Base-by-base conservation (phyloP, 2,113 vertebrate genomes). In the Sterrhoptilus dennistouni region DNA sequence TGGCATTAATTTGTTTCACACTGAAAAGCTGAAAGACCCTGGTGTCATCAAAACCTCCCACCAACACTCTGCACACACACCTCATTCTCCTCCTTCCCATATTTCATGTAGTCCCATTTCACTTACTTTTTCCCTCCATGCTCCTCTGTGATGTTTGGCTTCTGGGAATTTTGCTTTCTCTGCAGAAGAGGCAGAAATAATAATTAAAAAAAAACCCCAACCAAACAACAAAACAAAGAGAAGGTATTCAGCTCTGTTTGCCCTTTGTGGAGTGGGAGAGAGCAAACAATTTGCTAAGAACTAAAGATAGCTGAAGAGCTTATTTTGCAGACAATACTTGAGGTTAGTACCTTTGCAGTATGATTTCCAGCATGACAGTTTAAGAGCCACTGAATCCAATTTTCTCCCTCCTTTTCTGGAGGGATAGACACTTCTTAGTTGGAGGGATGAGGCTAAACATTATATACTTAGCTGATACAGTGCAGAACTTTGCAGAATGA, bases 331-430 rank as follows among this genome's bases (percentile, higher is more conserved):
- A 40, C 29, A 72, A 36, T 2, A 13, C 36, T 57, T 54, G 60
- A 71, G 42, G 29, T 81, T 65, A 74, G 36, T 49, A 52, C 24
- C 29, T 79, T 31, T 42, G 29, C 52, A n/a, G 42, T 10, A 53
- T 0, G 0, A 83, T 45, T 54, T 50, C 20, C 65, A 65, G n/a
- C 1, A 0, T 11, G 20, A 31, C 19, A 80, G 29, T 23, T 54
- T 29, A 50, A 64, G 64, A 70, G n/a, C 15, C 22, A 33, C 0
- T 5, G 11, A 89, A 81, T 19, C 11, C 17, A 16, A 11, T 49
- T 77, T 70, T 69, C 36, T 42, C 11, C 14, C 9, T 36, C 24
- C 8, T 68, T 64, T 49, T 23, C 25, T 19, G 42, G 12, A 53
- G 25, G 23, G 35, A 47, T 9, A 64, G n/a, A 79, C 13, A n/a